Evolutionary conservation across 2,113 vertebrate species (phyloP).

Genomic region (Morone chrysops): DNA sequence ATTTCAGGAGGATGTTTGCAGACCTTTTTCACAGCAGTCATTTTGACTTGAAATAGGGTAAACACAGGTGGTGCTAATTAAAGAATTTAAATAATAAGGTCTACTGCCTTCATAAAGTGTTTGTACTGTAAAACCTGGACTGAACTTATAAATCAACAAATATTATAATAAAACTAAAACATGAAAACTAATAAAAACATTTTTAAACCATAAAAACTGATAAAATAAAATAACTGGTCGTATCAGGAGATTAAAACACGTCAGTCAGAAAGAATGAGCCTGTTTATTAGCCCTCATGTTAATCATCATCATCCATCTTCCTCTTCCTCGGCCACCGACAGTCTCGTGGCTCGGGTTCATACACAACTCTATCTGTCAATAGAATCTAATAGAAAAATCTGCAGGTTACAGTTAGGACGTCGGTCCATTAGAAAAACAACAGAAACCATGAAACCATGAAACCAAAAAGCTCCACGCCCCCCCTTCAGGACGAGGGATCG

Average conservation of each 20-base stretch:
- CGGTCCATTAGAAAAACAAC: constrained; percentile 77
- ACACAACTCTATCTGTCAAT: constrained; percentile 75
- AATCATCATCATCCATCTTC: constrained; percentile 66
- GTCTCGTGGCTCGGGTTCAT: constrained; percentile 71
- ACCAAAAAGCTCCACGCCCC: constrained; percentile 46
- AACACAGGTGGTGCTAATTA: too few relatives aligned
- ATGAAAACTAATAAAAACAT: too few relatives aligned
- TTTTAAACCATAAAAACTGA: too few relatives aligned
- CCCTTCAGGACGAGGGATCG: constrained; percentile 21
- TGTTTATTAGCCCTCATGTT: constrained; percentile 81
- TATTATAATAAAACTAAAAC: too few relatives aligned
- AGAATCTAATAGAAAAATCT: constrained; percentile 82
- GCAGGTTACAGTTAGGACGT: constrained; percentile 76
- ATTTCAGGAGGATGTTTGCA: too few relatives aligned
- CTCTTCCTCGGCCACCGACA: constrained; percentile 69
- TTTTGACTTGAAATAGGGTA: too few relatives aligned
- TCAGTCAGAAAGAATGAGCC: constrained; percentile 77
- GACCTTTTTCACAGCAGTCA: too few relatives aligned
- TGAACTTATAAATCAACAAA: too few relatives aligned
- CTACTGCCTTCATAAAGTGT: too few relatives aligned
- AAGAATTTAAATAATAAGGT: too few relatives aligned
- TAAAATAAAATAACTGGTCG: too few relatives aligned
- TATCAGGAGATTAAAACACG: constrained; percentile 16
- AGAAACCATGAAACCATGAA: constrained; percentile 74
- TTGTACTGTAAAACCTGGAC: too few relatives aligned